Evolutionary conservation across 1,140 invertebrate genomes (phyloP).

Genomic region (Brachionus manjavacas): DNA sequence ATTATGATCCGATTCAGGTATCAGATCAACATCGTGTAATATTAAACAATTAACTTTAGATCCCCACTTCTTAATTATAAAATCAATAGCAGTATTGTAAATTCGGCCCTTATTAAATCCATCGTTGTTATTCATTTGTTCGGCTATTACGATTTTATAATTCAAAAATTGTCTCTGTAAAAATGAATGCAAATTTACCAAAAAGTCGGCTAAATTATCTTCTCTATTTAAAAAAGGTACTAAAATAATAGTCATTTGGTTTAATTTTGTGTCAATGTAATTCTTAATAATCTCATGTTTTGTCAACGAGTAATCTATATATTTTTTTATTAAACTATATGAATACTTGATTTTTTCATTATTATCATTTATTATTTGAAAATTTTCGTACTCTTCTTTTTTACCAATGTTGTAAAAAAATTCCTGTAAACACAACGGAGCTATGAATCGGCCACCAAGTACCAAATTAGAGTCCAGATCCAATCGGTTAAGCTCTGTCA

Average conservation of each 20-base stretch:
- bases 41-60: slow-evolving; percentile 67
- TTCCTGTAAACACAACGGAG: slow-evolving; percentile 4
- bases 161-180: slow-evolving; percentile 77
- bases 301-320: not conserved
- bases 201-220: slow-evolving; percentile 70
- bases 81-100: slow-evolving; percentile 35
- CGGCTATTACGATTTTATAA: slow-evolving; percentile 81
- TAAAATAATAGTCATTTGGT: slow-evolving; percentile 61
- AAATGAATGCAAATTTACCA: slow-evolving; percentile 81
- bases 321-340: not conserved
- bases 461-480: not conserved
- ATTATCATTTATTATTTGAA: not conserved
- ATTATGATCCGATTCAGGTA: slow-evolving; percentile 79
- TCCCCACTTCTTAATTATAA: not conserved
- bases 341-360: not conserved
- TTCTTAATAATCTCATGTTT: not conserved
- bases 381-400: not conserved
- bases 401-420: not conserved
- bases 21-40: slow-evolving; percentile 85
- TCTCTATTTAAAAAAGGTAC: slow-evolving; percentile 79
- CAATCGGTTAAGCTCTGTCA: not conserved
- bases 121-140: slow-evolving; percentile 62
- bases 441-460: not conserved
- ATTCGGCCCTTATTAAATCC: slow-evolving; percentile 35
- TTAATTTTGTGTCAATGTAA: not conserved